phyloP scores from a whole-genome alignment of 2,113 vertebrate genomes.

The Gila orcuttii region DNA sequence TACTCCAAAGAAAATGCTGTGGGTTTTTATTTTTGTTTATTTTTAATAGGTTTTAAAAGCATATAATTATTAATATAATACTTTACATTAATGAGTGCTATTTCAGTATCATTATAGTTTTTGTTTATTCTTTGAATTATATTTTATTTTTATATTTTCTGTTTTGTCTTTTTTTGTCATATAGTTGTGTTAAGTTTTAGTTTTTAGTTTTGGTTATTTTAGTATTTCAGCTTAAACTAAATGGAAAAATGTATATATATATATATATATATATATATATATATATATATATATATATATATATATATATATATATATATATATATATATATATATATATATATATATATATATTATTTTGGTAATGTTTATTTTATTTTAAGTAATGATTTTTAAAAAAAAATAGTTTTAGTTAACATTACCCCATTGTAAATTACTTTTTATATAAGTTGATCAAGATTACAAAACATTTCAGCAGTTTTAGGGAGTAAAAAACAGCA shows the following conservation, averaged over 20 bases:
- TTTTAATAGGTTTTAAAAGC: background rate
- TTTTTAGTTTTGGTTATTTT: background rate
- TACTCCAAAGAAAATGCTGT: background rate
- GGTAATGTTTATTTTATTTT: background rate
- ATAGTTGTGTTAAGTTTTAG: background rate
- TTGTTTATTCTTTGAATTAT: background rate
- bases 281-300: too few relatives aligned
- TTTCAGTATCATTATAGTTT: background rate
- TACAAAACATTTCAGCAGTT: too few relatives aligned
- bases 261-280: too few relatives aligned
- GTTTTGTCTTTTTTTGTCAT: background rate
- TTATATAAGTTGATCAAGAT: background rate
- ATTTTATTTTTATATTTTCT: background rate
- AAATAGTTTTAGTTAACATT: too few relatives aligned
- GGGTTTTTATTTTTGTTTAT: background rate
- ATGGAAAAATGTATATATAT: too few relatives aligned
- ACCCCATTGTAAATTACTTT: background rate
- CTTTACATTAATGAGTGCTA: background rate
- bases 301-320: too few relatives aligned
- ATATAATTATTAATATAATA: background rate
- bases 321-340: too few relatives aligned
- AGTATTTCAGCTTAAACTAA: too few relatives aligned
- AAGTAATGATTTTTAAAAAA: background rate
- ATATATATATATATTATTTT: too few relatives aligned
- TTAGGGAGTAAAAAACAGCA: too few relatives aligned